phyloP scores from a whole-genome alignment of 2,113 vertebrate species.

The Zonotrichia leucophrys region DNA sequence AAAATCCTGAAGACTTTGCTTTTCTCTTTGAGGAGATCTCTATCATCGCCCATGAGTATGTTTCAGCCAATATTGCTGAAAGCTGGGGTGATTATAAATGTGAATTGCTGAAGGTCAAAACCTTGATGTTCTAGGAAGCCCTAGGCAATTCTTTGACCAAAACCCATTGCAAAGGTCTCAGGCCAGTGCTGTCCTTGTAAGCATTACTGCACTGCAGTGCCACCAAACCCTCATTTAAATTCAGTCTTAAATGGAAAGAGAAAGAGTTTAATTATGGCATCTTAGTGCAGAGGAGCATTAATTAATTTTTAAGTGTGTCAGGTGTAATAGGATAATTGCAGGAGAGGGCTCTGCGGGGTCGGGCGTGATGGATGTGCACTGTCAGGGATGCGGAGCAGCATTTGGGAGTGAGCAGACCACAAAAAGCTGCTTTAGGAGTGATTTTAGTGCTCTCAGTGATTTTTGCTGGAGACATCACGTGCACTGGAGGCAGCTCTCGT shows the following conservation, averaged over 20 bases:
- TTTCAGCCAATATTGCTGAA: not conserved
- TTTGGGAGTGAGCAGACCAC: not conserved
- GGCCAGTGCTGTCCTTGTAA: not conserved
- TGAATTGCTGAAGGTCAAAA: not conserved
- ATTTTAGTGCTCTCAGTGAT: fast-evolving
- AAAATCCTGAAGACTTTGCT: not conserved
- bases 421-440: not conserved
- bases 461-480: fast-evolving
- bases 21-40: not conserved
- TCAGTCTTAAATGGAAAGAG: not conserved
- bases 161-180: not conserved
- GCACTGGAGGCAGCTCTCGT: fast-evolving
- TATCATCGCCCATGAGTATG: not conserved
- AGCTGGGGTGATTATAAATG: not conserved
- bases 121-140: not conserved
- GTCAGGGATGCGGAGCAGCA: not conserved
- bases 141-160: not conserved
- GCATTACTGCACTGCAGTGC: not conserved
- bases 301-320: slow-evolving; percentile 6
- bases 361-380: fast-evolving
- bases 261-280: not conserved
- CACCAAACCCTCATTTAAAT: not conserved
- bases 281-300: not conserved
- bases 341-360: not conserved
- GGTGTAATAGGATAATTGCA: slow-evolving; percentile 18